Base-by-base conservation (phyloP, 1,140 invertebrate genomes). In the Tetramorium parvispinum region DNA sequence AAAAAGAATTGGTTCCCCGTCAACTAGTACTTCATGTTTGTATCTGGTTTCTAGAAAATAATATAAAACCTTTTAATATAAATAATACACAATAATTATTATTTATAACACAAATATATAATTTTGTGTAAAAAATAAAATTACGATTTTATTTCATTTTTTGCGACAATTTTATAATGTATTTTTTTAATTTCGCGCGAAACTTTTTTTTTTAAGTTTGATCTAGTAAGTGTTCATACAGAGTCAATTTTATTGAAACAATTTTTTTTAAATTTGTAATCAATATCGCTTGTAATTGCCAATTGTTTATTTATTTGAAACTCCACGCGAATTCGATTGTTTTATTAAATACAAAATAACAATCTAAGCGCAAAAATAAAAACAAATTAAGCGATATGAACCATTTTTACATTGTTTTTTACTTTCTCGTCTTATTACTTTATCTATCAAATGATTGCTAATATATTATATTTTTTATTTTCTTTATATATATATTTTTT, bases 11-110 rank as follows among this genome's bases (percentile, higher is more conserved):
- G 98, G 97, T 92, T 99, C 98, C 7, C 97, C 97, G 92, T 99
- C 98, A 16, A 99, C 96, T 88, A 98, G 94, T n/a, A 98, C 97
- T 94, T 98, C 98, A 93, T 98, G 98, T 92, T 98, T 98, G 93
- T 99, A 99, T 92, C 97, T 97, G 91, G 97, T 98, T 94, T 99
- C 98, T 98, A 96, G 85, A 96, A 96, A 85, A 87, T 92, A 86
- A 91, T 21, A 81, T 75, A n/a, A 85, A 10, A 79, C 3, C 13
- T 21, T 0, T 79, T 40, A 53, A 24, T 24, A 7, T 8, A 59
- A 6, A 43, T 32, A 32, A 32, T 57, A 16, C 11, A 32, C 27
- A 37, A 43, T 70, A 8, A 43, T 13, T 24, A 61, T 40, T 55
- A 55, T 82, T 27, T 13, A 24, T 70, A 40, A 2, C 4, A 40